Evolutionary conservation across 2,888 invertebrate species (phyloP).

Genomic region (Drosophila affinis): DNA sequence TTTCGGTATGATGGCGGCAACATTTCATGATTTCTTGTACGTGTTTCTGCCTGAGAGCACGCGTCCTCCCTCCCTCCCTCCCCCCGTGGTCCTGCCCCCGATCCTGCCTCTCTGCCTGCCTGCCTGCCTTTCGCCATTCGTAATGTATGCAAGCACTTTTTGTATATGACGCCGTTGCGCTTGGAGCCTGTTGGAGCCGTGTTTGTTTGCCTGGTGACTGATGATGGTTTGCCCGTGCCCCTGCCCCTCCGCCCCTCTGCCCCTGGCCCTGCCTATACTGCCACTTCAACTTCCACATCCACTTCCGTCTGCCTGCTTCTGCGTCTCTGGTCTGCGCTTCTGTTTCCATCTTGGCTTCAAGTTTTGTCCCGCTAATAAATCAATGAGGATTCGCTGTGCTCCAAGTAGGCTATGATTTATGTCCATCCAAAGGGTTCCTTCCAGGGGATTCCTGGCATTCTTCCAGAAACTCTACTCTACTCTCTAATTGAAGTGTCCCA

Average conservation of each 20-base stretch:
- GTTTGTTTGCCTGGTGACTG: constrained; percentile 68
- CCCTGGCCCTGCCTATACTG: not conserved
- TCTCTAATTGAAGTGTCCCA: constrained; percentile 19
- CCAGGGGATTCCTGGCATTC: not conserved
- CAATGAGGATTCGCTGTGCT: constrained; percentile 41
- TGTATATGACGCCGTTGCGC: constrained; percentile 31
- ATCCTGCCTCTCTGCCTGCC: not conserved
- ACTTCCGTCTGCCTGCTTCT: not conserved
- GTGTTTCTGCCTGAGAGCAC: constrained; percentile 69
- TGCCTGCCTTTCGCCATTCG: constrained; percentile 27
- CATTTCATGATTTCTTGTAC: constrained; percentile 80
- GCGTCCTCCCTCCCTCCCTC: constrained; percentile 35
- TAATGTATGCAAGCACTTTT: constrained; percentile 59
- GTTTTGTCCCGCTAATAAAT: constrained; percentile 53
- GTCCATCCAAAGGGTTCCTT: constrained; percentile 26
- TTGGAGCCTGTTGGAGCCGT: constrained; percentile 10
- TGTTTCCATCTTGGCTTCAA: constrained; percentile 3
- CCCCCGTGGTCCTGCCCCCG: not conserved
- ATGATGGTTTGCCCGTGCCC: constrained; percentile 62
- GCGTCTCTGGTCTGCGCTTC: constrained; percentile 2
- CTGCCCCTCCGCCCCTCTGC: not conserved
- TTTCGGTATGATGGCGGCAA: constrained; percentile 79
- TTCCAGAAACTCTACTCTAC: constrained; percentile 7
- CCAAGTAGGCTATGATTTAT: constrained; percentile 56
- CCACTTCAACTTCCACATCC: no score